Percentiles rank a stretch among this genome's conserved stretches.
Evolutionary conservation across 2,113 vertebrate species (phyloP).

Genomic region (Pheucticus melanocephalus): DNA sequence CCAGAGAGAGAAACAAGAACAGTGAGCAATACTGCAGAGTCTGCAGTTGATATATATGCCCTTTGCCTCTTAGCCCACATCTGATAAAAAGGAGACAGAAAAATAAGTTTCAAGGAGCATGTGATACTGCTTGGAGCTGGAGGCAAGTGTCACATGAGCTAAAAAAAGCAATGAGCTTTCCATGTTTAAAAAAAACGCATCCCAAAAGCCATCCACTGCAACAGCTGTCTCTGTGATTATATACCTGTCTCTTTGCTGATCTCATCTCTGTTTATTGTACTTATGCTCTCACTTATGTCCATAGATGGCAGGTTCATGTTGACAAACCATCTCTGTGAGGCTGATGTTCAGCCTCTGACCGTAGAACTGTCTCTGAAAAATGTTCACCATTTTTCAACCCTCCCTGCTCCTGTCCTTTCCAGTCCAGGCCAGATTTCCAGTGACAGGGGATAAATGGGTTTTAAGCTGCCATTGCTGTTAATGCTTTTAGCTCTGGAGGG

Average conservation of each 20-base stretch:
- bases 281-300: not conserved
- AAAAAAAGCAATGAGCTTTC: conserved; percentile 7
- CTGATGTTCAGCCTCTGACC: not conserved
- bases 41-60: not conserved
- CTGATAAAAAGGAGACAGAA: not conserved
- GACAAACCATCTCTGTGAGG: not conserved
- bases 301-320: not conserved
- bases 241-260: not conserved
- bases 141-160: conserved; percentile 17
- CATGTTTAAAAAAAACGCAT: not conserved
- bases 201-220: not conserved
- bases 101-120: conserved; percentile 3
- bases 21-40: not conserved
- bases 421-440: not conserved
- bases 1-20: not conserved
- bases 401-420: not conserved
- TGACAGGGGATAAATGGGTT: not conserved
- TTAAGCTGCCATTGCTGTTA: not conserved
- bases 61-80: not conserved
- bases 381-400: not conserved
- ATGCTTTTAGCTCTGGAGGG: not conserved
- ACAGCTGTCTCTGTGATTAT: not conserved
- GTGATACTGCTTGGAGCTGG: not conserved
- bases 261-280: not conserved
- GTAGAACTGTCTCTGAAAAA: not conserved